These are phyloP conservation scores for Dolichopus griseipennis DNA, from an alignment of 2,888 invertebrate species.

Conservation along the genomic window DNA sequence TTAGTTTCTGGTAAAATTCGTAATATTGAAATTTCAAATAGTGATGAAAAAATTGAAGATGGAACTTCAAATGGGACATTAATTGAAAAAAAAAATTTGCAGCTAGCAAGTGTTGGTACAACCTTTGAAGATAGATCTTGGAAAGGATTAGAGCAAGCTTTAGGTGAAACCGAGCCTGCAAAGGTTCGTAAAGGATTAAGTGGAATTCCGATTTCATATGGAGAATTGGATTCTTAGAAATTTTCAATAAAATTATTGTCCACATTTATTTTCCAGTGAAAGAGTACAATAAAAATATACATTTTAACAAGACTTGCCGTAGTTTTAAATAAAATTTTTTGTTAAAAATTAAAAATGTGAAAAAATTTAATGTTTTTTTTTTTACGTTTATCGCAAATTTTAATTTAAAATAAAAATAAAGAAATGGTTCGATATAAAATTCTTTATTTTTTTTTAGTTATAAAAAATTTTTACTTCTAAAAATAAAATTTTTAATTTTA, in stretches of 20 bases:
- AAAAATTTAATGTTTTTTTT: too few relatives aligned
- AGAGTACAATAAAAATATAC: too few relatives aligned
- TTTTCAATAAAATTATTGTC: too few relatives aligned
- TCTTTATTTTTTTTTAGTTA: too few relatives aligned
- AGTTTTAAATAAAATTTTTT: too few relatives aligned
- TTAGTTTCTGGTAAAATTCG: conserved; percentile 65
- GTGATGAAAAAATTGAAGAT: conserved; percentile 18
- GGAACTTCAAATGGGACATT: conserved; percentile 23
- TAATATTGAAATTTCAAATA: conserved; percentile 21
- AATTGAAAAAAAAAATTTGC: conserved; percentile 30
- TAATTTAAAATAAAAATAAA: too few relatives aligned
- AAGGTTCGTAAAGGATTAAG: conserved; percentile 60
- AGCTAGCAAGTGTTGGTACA: conserved; percentile 32
- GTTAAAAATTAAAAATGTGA: too few relatives aligned
- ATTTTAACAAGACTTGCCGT: too few relatives aligned
- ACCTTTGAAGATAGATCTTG: conserved; percentile 56
- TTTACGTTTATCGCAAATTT: too few relatives aligned
- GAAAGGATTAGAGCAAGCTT: conserved; percentile 75
- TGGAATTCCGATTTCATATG: conserved; percentile 67
- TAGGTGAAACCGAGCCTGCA: conserved; percentile 63
- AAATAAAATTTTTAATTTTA: background rate
- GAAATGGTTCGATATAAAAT: too few relatives aligned
- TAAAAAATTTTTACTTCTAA: too few relatives aligned
- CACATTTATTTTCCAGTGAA: too few relatives aligned
- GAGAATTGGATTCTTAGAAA: conserved; percentile 30